A percentile compares a stretch with the other conserved stretches of the same genome.
Conservation (phyloP, 2,888 invertebrate genomes). For the Nomada fucata region DNA sequence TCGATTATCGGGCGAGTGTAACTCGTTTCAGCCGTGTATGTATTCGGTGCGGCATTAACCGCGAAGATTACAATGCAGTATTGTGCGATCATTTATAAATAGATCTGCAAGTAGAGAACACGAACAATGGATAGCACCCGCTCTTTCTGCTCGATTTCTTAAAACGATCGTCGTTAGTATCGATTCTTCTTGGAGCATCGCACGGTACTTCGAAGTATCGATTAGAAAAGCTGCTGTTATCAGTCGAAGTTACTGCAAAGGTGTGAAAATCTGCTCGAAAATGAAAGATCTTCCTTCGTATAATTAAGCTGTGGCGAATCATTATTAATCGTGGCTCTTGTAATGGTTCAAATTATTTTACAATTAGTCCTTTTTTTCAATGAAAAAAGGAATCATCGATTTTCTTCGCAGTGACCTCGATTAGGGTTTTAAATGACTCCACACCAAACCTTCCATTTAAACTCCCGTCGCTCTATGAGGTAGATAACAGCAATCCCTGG, state of each 20-base stretch:
- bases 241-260: slow-evolving; percentile 18
- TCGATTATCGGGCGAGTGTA: slow-evolving; percentile 27
- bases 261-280: background rate
- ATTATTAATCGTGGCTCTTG: no score
- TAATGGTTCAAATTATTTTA: background rate
- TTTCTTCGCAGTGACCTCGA: slow-evolving; percentile 15
- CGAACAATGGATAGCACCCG: background rate
- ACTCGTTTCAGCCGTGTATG: slow-evolving; percentile 25
- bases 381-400: background rate
- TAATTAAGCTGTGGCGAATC: no score
- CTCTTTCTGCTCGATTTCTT: slow-evolving; percentile 35
- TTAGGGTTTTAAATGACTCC: no score
- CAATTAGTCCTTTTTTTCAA: no score
- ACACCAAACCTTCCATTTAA: background rate
- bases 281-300: no score
- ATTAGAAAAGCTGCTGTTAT: background rate
- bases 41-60: slow-evolving; percentile 22
- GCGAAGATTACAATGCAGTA: slow-evolving; percentile 29
- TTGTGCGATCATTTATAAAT: slow-evolving; percentile 40
- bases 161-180: slow-evolving; percentile 8
- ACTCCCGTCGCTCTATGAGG: background rate
- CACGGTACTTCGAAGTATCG: background rate
- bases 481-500: slow-evolving; percentile 20
- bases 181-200: slow-evolving; percentile 1
- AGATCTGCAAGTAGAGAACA: slow-evolving; percentile 10